phyloP scores from a whole-genome alignment of 2,797 vertebrate genomes.

The Myotis daubentonii region DNA sequence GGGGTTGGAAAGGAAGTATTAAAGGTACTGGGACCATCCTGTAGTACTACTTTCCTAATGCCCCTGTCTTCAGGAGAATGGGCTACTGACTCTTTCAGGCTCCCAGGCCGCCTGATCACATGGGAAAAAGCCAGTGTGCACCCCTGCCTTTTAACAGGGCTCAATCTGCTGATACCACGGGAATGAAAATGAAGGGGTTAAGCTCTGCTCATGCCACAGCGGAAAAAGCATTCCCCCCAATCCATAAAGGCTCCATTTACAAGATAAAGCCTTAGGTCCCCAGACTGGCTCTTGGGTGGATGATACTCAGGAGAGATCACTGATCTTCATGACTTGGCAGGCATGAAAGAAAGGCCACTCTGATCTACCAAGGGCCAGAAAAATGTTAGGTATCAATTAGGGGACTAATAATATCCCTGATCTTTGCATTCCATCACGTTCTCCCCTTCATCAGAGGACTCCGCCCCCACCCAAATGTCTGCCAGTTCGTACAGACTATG shows the following conservation, averaged over 20 bases:
- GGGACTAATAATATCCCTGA: conserved; percentile 44
- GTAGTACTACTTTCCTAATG: background rate
- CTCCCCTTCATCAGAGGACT: conserved; percentile 20
- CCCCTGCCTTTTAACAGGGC: background rate
- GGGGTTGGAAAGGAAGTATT: background rate
- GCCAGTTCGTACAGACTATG: conserved; percentile 19
- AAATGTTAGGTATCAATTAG: conserved; percentile 56
- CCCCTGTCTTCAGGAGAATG: background rate
- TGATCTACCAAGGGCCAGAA: conserved; percentile 21
- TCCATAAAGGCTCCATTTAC: background rate
- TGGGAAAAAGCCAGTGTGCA: background rate
- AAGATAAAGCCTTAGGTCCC: background rate
- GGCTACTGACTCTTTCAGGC: background rate
- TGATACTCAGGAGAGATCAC: conserved; percentile 33
- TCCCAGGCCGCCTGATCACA: background rate
- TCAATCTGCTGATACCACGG: background rate
- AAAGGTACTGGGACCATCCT: background rate
- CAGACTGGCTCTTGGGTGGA: background rate
- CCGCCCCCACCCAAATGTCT: background rate
- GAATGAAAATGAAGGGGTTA: conserved; percentile 46
- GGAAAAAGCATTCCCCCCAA: background rate
- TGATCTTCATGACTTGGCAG: background rate
- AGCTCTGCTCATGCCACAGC: background rate
- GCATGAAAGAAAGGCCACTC: background rate
- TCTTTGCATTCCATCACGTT: conserved; percentile 15